phyloP scores from a whole-genome alignment of 2,113 vertebrate species.

The Arothron firmamentum region DNA sequence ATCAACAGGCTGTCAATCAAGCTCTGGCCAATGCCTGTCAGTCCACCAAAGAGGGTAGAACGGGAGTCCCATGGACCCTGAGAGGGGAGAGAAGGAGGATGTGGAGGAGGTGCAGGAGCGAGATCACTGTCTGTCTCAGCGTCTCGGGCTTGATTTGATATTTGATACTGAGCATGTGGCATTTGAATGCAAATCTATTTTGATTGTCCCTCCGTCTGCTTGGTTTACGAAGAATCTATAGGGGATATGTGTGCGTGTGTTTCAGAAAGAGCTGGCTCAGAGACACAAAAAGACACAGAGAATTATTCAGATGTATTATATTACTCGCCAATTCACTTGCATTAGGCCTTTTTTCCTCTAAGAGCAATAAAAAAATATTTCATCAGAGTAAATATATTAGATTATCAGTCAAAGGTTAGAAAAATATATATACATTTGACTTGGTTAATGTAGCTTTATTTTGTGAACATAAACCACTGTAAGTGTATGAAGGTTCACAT shows the following conservation, averaged over 20 bases:
- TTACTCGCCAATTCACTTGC: slow-evolving; percentile 89
- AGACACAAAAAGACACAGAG: slow-evolving; percentile 45
- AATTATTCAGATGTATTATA: slow-evolving; percentile 87
- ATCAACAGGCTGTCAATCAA: slow-evolving; percentile 75
- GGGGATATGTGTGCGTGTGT: slow-evolving; percentile 62
- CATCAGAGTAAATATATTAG: slow-evolving; percentile 84
- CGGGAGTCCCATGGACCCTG: slow-evolving; percentile 60
- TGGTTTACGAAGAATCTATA: slow-evolving; percentile 67
- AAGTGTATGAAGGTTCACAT: slow-evolving; percentile 4
- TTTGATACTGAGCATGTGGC: slow-evolving; percentile 72
- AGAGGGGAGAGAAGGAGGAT: slow-evolving; percentile 47
- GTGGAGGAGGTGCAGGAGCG: slow-evolving; percentile 26
- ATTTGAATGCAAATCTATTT: slow-evolving; percentile 76
- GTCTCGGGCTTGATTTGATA: slow-evolving; percentile 71
- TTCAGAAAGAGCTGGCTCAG: slow-evolving; percentile 29
- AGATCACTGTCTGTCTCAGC: slow-evolving; percentile 60
- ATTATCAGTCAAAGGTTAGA: slow-evolving; percentile 83
- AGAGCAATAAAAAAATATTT: slow-evolving; percentile 86
- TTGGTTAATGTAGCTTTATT: slow-evolving; percentile 11
- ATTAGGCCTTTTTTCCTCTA: slow-evolving; percentile 79
- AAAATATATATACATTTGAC: slow-evolving; percentile 56
- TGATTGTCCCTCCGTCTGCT: slow-evolving; percentile 69
- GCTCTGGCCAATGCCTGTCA: slow-evolving; percentile 56
- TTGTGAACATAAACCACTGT: slow-evolving; percentile 1
- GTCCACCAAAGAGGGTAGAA: slow-evolving; percentile 56